Conservation (phyloP, 2,797 vertebrate genomes). For the Paratrypauchen microcephalus region DNA sequence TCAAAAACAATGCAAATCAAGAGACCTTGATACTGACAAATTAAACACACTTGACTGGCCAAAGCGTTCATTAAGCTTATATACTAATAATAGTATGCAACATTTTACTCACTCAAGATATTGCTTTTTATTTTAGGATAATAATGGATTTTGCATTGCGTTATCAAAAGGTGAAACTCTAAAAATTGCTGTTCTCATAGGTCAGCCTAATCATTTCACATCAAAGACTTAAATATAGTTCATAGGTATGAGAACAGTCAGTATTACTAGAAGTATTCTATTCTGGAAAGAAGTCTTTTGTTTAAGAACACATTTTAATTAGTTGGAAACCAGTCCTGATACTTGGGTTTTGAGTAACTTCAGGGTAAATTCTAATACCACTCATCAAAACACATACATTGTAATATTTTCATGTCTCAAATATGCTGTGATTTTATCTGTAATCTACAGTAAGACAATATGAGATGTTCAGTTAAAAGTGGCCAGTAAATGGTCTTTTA, state of each 20-base stretch:
- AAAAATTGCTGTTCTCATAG: neutral
- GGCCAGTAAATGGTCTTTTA: neutral
- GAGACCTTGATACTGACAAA: neutral
- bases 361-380: neutral
- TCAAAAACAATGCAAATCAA: neutral
- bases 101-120: neutral
- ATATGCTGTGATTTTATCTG: neutral
- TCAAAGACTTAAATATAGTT: neutral
- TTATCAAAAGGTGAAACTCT: neutral
- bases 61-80: neutral
- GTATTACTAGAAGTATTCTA: constrained; percentile 25
- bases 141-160: neutral
- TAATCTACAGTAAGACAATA: neutral
- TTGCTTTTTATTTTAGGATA: neutral
- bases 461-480: neutral
- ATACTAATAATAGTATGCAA: neutral
- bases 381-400: too few relatives aligned
- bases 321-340: constrained; percentile 44
- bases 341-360: neutral
- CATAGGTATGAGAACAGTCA: neutral
- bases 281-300: constrained; percentile 24
- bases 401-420: too few relatives aligned
- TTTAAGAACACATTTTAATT: constrained; percentile 57
- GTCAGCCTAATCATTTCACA: neutral
- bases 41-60: too few relatives aligned